phyloP scores from a whole-genome alignment of 2,113 vertebrate species.

The Aythya baeri region DNA sequence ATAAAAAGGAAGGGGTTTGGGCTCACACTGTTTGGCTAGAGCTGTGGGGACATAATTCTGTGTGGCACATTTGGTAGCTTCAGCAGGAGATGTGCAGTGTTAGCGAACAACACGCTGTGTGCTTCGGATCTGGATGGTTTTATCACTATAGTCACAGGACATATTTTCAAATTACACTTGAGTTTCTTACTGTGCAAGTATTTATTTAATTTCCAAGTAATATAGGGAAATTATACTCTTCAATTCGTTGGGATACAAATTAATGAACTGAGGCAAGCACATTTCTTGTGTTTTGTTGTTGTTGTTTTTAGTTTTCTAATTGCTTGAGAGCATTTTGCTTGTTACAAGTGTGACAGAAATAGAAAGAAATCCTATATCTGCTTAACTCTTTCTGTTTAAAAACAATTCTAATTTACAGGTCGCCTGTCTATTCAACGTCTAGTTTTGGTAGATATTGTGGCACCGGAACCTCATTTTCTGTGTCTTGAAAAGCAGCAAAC shows the following conservation, averaged over 20 bases:
- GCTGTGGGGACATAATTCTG: background rate
- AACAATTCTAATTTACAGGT: conserved; percentile 67
- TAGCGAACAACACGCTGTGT: background rate
- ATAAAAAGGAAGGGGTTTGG: background rate
- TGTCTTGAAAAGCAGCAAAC: conserved; percentile 64
- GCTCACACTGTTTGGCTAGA: background rate
- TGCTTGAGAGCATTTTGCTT: background rate
- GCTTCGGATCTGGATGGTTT: background rate
- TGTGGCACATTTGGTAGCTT: background rate
- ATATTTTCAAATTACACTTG: background rate
- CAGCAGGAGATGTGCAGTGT: background rate
- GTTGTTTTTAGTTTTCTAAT: background rate
- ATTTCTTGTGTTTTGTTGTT: background rate
- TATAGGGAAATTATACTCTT: background rate
- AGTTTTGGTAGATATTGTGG: conserved; percentile 68
- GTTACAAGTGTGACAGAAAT: background rate
- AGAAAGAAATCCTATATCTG: background rate
- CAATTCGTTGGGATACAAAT: background rate
- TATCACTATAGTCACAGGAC: background rate
- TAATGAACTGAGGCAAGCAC: background rate
- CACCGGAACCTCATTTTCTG: conserved; percentile 67
- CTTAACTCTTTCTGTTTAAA: conserved; percentile 6
- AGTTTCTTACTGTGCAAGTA: background rate
- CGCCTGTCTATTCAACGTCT: conserved; percentile 53
- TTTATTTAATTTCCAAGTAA: background rate